Conservation (phyloP, 2,888 invertebrate genomes). For the Zaprionus lineosus region DNA sequence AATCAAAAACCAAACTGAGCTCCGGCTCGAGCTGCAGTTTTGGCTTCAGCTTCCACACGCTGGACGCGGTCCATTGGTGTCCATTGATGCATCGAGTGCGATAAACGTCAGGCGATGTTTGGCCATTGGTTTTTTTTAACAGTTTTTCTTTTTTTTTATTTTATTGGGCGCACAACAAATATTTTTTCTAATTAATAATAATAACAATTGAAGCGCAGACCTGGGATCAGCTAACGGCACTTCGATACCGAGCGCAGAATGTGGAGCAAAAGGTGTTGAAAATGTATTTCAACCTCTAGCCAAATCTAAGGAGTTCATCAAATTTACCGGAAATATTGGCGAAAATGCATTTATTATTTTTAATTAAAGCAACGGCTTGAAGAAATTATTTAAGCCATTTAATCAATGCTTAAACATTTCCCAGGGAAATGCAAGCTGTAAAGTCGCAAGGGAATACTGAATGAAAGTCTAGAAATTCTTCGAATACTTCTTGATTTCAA, state of each 20-base stretch:
- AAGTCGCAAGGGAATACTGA: too few species aligned
- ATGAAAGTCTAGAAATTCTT: too few species aligned
- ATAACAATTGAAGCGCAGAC: slow-evolving; percentile 71
- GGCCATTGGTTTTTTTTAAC: slow-evolving; percentile 20
- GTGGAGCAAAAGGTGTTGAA: slow-evolving; percentile 63
- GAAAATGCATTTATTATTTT: slow-evolving; percentile 75
- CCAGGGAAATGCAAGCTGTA: too few species aligned
- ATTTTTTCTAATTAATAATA: slow-evolving; percentile 80
- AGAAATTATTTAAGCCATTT: slow-evolving; percentile 4
- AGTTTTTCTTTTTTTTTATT: slow-evolving; percentile 20
- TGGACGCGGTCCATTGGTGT: slow-evolving; percentile 34
- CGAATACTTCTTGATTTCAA: too few species aligned
- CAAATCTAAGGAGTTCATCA: slow-evolving; percentile 65
- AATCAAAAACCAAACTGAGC: slow-evolving; percentile 54
- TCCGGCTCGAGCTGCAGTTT: slow-evolving; percentile 10
- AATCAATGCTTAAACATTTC: too few species aligned
- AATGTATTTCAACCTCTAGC: slow-evolving; percentile 29
- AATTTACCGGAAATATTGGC: slow-evolving; percentile 39
- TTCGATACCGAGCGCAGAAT: slow-evolving; percentile 46
- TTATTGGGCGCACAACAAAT: slow-evolving; percentile 62
- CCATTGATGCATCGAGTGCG: slow-evolving; percentile 67
- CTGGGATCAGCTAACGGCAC: slow-evolving; percentile 61
- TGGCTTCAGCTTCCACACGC: slow-evolving; percentile 15
- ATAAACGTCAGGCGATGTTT: slow-evolving; percentile 76
- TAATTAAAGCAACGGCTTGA: slow-evolving; percentile 62